Conservation (phyloP, 2,888 invertebrate genomes). For the Apamea sordens region DNA sequence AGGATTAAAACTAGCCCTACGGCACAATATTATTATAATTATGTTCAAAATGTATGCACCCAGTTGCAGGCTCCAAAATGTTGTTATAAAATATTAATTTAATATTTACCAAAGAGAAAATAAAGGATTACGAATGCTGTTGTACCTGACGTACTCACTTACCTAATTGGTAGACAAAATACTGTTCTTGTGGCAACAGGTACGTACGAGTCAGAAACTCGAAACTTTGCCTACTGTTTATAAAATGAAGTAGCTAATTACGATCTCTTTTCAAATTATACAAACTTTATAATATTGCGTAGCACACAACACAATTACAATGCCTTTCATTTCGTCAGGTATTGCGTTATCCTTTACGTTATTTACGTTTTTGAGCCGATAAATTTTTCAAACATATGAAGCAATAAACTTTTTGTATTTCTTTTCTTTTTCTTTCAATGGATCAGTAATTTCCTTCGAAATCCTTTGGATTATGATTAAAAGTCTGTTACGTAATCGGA, state of each 20-base stretch:
- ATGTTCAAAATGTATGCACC: neutral
- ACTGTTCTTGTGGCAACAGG: neutral
- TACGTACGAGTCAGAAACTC: neutral
- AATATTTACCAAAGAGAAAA: neutral
- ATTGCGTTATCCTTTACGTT: neutral
- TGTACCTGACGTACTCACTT: neutral
- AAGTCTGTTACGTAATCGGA: neutral
- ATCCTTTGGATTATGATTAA: neutral
- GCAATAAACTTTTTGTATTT: no score
- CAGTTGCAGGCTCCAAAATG: neutral
- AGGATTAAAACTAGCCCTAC: constrained; percentile 12
- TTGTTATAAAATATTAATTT: neutral
- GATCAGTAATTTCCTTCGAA: neutral
- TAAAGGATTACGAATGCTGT: neutral
- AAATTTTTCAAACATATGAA: neutral
- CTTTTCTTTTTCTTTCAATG: neutral
- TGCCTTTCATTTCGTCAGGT: neutral
- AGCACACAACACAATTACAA: neutral
- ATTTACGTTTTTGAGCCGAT: neutral
- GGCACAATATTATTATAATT: constrained; percentile 17
- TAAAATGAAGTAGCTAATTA: neutral
- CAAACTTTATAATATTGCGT: neutral
- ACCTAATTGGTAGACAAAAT: neutral
- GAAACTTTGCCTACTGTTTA: neutral
- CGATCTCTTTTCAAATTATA: neutral